Evolutionary conservation across 2,797 vertebrate species (phyloP).

Genomic region (Yasuhikotakia modesta): DNA sequence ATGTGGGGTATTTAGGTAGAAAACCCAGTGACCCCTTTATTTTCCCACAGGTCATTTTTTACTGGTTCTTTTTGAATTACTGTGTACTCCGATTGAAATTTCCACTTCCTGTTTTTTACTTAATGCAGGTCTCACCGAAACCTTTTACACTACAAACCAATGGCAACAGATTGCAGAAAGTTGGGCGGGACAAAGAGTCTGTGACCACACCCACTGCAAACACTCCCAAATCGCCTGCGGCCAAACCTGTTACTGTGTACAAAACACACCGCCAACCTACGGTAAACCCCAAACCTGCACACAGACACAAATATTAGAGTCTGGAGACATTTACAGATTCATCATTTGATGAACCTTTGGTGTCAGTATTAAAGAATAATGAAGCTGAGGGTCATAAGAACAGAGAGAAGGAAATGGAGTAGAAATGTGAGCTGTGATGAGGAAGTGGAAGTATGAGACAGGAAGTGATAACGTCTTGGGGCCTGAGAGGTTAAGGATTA

Average conservation of each 20-base stretch:
- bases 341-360: neutral
- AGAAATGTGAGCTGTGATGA: constrained; percentile 11
- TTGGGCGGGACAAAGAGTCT: constrained; percentile 50
- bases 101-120: constrained; percentile 28
- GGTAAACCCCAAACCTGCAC: constrained; percentile 61
- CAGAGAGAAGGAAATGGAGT: neutral
- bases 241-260: constrained; percentile 59
- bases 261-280: constrained; percentile 65
- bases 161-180: constrained; percentile 68
- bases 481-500: constrained; percentile 23
- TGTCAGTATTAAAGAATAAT: neutral
- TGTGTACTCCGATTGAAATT: constrained; percentile 1
- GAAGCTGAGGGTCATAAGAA: neutral
- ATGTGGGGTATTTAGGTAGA: too few relatives aligned
- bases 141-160: constrained; percentile 76
- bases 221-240: constrained; percentile 58
- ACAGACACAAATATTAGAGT: neutral
- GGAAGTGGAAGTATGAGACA: neutral
- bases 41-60: neutral
- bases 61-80: neutral
- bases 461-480: constrained; percentile 46
- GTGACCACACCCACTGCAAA: constrained; percentile 49
- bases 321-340: neutral
- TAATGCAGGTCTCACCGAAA: constrained; percentile 83
- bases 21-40: neutral